phyloP scores from a whole-genome alignment of 1,140 invertebrate genomes.

The Ceratosolen solmsi region DNA sequence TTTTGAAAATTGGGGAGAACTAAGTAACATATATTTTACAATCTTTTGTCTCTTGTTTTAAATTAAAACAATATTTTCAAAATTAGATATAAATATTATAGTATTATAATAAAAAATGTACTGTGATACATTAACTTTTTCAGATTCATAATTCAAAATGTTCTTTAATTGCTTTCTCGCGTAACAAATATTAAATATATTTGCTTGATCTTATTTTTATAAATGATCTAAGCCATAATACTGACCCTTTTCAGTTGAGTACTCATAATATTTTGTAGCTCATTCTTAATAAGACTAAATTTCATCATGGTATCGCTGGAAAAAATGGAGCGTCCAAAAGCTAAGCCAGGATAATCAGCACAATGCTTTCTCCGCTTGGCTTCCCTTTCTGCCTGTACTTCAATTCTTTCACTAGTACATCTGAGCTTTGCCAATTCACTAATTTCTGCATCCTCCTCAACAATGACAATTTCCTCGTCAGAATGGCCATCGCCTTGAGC shows the following conservation, averaged over 20 bases:
- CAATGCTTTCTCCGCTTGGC: constrained; percentile 83
- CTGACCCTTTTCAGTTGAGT: constrained; percentile 97
- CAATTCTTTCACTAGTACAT: constrained; percentile 89
- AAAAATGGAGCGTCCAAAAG: constrained; percentile 92
- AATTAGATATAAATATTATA: too few relatives aligned
- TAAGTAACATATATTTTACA: too few relatives aligned
- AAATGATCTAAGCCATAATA: constrained; percentile 66
- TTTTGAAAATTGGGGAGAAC: too few relatives aligned
- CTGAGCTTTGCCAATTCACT: constrained; percentile 85
- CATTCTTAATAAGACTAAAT: constrained; percentile 96
- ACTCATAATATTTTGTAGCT: constrained; percentile 97
- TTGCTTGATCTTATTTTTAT: too few relatives aligned
- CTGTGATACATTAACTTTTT: too few relatives aligned
- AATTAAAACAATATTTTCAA: too few relatives aligned
- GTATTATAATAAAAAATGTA: too few relatives aligned
- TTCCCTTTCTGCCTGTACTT: constrained; percentile 89
- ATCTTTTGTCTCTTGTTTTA: too few relatives aligned
- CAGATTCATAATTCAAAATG: too few relatives aligned
- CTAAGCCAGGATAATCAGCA: constrained; percentile 92
- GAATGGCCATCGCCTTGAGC: constrained; percentile 74
- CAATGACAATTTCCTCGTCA: constrained; percentile 67
- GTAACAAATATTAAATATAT: too few relatives aligned
- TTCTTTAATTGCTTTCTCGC: too few relatives aligned
- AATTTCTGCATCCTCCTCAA: constrained; percentile 82
- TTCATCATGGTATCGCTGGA: constrained; percentile 98